Base-by-base conservation (phyloP, 2,888 invertebrate genomes). In the Odontocerum albicorne region DNA sequence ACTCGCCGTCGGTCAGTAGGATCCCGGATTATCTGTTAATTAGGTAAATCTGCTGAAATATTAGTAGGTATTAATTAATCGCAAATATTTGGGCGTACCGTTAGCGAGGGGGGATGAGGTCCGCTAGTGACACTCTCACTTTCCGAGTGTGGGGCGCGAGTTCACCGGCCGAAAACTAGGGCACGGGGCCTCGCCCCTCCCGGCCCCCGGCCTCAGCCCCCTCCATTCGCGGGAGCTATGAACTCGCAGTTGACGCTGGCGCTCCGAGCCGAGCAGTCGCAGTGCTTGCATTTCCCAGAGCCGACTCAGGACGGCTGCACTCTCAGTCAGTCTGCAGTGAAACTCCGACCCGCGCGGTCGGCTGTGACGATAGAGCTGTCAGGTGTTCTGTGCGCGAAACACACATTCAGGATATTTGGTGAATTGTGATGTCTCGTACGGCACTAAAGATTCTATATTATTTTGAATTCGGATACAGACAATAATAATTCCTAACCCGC, bases 141-240 rank as follows among this genome's bases (percentile, higher is more conserved):
- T 78, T 78, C 77, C 75, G 76, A 77, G 72, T 66, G 80, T 80
- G 81, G 76, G 81, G 77, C 73, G 67, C 60, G 77, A 84, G 70
- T 84, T 83, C 83, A 86, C 85, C 82, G 85, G 82, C 85, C 87
- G 82, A 80, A 78, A 87, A 86, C 80, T 87, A 82, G 87, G 87
- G 85, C 87, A 85, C 79, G 83, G 82, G 79, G 84, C 69, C 84
- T 81, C 81, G 81, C 80, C 80, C 76, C 80, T 75, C 79, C 79
- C 73, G 73, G 71, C 72, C 71, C 69, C 70, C 71, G 72, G 72
- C 57, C 57, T 47, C 72, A 80, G 79, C 79, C 68, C 80, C 84
- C 81, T 76, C 74, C 79, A 79, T 75, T 77, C 77, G 68, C 65
- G 67, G 64, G 65, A 73, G 69, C 69, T 68, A 77, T 59, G 76